Conservation (phyloP, 2,113 vertebrate genomes). For the Oxyura jamaicensis region DNA sequence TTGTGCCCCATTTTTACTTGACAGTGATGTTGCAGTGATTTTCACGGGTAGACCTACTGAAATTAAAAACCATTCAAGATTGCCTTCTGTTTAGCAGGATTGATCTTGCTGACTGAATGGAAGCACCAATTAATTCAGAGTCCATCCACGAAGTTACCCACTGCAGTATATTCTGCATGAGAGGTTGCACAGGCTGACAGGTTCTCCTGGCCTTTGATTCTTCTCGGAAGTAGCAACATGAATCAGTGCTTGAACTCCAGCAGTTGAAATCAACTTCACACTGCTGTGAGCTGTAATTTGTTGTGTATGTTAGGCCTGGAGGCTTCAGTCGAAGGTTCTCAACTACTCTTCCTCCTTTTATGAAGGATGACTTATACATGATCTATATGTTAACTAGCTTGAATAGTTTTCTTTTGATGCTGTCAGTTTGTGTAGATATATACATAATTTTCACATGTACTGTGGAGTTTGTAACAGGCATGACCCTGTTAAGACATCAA, state of each 20-base stretch:
- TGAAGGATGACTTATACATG: neutral
- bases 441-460: neutral
- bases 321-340: neutral
- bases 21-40: neutral
- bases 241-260: neutral
- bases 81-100: neutral
- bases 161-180: rapidly evolving
- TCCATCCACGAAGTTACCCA: neutral
- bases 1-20: neutral
- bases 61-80: neutral
- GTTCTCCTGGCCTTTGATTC: neutral
- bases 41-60: neutral
- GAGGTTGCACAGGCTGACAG: neutral
- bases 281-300: neutral
- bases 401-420: neutral
- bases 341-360: neutral
- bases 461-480: neutral
- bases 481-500: neutral
- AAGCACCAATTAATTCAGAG: neutral
- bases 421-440: neutral
- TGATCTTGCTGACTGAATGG: neutral
- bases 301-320: neutral
- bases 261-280: neutral
- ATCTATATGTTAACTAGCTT: neutral
- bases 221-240: neutral